Evolutionary conservation across 2,113 vertebrate species (phyloP).

Genomic region (Fregata magnificens): DNA sequence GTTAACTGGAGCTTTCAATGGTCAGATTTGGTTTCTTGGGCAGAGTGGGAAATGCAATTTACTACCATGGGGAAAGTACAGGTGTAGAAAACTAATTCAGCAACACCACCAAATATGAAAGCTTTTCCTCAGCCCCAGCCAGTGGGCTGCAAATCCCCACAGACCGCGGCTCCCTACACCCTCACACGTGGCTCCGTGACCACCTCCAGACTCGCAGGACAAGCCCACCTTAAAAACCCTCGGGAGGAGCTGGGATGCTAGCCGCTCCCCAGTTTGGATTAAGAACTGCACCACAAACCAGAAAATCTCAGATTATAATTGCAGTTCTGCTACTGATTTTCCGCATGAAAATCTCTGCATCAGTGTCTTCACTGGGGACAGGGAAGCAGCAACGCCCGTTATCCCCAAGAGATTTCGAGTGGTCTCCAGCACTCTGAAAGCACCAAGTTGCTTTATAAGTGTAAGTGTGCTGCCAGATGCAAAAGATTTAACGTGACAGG

Average conservation of each 20-base stretch:
- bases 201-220: not conserved
- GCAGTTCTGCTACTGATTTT: not conserved
- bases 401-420: not conserved
- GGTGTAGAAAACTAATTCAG: not conserved
- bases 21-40: not conserved
- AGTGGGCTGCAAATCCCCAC: not conserved
- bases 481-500: not conserved
- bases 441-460: not conserved
- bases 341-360: accelerated
- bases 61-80: not conserved
- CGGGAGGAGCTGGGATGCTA: not conserved
- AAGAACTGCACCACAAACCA: not conserved
- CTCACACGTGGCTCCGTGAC: accelerated
- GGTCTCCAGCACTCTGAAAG: not conserved
- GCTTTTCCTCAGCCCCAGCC: not conserved
- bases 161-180: accelerated
- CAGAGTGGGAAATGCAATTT: not conserved
- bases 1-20: not conserved
- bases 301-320: not conserved
- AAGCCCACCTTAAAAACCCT: not conserved
- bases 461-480: not conserved
- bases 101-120: not conserved
- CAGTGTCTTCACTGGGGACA: accelerated
- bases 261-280: not conserved
- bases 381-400: not conserved